Base-by-base conservation (phyloP, 1,140 invertebrate genomes). In the Coptotermes formosanus region DNA sequence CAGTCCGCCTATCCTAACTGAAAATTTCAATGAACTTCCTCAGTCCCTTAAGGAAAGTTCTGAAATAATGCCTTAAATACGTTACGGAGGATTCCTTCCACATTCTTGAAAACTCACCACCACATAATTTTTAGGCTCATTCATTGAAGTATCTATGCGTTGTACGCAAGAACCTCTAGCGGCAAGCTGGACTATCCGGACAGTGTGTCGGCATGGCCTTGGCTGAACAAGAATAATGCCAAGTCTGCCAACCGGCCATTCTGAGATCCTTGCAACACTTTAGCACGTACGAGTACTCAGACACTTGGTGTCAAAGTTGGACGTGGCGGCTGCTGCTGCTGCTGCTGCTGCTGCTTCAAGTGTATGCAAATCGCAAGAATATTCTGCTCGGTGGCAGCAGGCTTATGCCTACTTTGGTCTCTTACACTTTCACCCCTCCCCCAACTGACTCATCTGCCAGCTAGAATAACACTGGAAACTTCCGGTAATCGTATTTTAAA, bases 331-430 rank as follows among this genome's bases (percentile, higher is more conserved):
- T 30, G 64, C 64, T 75, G 64, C 25, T 69, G 19, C 52, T n/a
- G 25, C 64, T 30, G 64, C 64, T 75, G 64, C 25, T 30, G 25
- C 64, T 75, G 64, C 59, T 64, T 64, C 64, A 75, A 75, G 64
- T 30, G 64, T 75, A 75, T 75, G 64, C 64, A 75, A 75, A 75
- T 75, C n/a, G n/a, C 64, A 75, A n/a, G 64, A 75, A 75, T 75
- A 12, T 30, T 75, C 25, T 75, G n/a, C 64, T 75, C 30, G 25
- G 25, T 75, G 64, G 64, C 64, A 30, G 25, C 21, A 16, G 64
- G 64, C 64, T 30, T 75, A n/a, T n/a, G 8, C n/a, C 64, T 75
- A 75, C 64, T 75, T 75, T 30, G 8, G 64, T 75, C 16, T 16
- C n/a, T 21, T 30, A 30, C n/a, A 75, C n/a, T 12, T 75, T 30